Evolutionary conservation across 2,888 invertebrate genomes (phyloP).

Genomic region (Cheilosia vulpina): DNA sequence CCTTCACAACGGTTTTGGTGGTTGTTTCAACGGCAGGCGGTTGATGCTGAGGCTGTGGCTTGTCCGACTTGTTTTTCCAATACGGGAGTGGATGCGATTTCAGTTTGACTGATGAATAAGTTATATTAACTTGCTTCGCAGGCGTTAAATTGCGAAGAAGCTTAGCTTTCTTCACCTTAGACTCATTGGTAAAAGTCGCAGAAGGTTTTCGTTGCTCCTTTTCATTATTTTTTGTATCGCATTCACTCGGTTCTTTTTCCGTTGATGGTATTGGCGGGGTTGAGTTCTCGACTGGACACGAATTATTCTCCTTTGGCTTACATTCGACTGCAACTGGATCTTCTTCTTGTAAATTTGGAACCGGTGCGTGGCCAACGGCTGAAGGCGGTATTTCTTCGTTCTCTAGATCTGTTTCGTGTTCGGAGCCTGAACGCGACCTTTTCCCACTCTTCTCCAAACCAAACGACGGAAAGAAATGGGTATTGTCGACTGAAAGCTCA

Average conservation of each 20-base stretch:
- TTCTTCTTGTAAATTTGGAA: not conserved
- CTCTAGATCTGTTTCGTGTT: not conserved
- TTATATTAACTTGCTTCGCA: not conserved
- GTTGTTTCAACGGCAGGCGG: not conserved
- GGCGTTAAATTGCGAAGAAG: not conserved
- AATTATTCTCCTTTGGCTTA: not conserved
- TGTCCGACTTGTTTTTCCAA: conserved; percentile 26
- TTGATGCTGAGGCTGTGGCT: not conserved
- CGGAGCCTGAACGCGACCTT: not conserved
- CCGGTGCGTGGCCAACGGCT: not conserved
- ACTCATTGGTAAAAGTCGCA: not conserved
- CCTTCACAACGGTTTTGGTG: not conserved
- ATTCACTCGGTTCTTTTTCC: not conserved
- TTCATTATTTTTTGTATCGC: not conserved
- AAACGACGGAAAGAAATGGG: conserved; percentile 14
- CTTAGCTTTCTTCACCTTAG: not conserved
- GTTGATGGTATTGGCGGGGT: not conserved
- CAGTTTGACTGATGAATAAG: conserved; percentile 9
- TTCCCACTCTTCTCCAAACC: not conserved
- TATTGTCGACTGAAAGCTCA: conserved; percentile 26
- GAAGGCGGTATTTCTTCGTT: not conserved
- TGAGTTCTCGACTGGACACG: not conserved
- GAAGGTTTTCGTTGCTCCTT: not conserved
- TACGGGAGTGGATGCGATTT: conserved; percentile 37
- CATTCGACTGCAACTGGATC: not conserved